Base-by-base conservation (phyloP, 2,113 vertebrate genomes). In the Hippocampus barbouri region DNA sequence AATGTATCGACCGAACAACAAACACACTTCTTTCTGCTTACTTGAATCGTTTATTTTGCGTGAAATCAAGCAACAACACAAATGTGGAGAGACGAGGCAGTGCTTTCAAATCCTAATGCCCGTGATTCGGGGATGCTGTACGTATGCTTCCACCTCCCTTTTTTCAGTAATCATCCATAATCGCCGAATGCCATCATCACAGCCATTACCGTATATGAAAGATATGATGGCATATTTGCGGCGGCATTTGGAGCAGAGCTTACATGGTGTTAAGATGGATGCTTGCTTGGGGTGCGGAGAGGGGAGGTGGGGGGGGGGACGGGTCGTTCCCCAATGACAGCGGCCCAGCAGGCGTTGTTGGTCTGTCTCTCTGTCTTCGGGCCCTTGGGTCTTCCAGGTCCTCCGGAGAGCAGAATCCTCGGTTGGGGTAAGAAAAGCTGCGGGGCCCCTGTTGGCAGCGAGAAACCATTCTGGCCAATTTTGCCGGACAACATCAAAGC, bases 291-390 rank as follows among this genome's bases (percentile, higher is more conserved):
- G 76, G 82, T 79, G 86, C 30, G 30, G 30, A 34, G 30, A 34
- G 30, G 30, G 30, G 30, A 0, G 4, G 30, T 34, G 30, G 30
- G 82, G 80, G 87, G 70, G 83, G 85, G 81, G 78, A 1, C 15
- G 40, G 62, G 75, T 73, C 70, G 74, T 78, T 77, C 81, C 81
- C 77, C 79, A 63, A 75, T 79, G 80, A 83, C 80, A 82, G 67
- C 65, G 4, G 84, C 85, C 86, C 87, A 88, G 84, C 84, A 80
- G 83, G 85, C 83, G 84, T 88, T 86, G 84, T 83, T 84, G 84
- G 86, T 72, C 85, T 59, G 30, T 68, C 27, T 63, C 62, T 70
- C 68, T 60, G 34, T 75, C 30, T 40, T 16, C 11, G 73, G 76
- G 70, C 71, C 76, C 41, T 25, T 73, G 77, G 81, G 80, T 78